These are phyloP conservation scores for Nycticorax nycticorax DNA, from an alignment of 2,113 vertebrate genomes.

Conservation along the genomic window DNA sequence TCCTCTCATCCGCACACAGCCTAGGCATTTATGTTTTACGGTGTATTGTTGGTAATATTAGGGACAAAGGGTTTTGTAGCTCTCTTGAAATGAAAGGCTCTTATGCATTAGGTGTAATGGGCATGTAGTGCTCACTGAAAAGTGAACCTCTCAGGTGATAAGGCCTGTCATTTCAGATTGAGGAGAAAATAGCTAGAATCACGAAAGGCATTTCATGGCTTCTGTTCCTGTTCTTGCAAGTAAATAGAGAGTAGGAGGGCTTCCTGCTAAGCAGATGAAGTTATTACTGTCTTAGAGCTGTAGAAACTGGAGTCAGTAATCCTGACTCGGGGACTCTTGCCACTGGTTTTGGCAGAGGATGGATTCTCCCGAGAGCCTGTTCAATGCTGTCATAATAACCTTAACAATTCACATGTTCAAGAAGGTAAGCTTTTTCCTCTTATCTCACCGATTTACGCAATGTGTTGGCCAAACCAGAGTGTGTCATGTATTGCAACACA, in stretches of 20 bases:
- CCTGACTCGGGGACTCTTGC: neutral
- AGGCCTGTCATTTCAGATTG: neutral
- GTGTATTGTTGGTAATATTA: neutral
- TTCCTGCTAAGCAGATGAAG: neutral
- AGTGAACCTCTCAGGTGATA: neutral
- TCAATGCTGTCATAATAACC: neutral
- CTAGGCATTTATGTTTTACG: neutral
- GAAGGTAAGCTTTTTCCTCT: neutral
- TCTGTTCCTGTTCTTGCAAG: neutral
- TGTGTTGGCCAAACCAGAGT: neutral
- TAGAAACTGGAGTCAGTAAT: neutral
- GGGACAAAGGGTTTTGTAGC: neutral
- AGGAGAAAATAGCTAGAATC: slow-evolving; percentile 7
- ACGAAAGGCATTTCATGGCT: neutral
- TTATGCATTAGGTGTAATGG: neutral
- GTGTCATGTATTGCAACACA: neutral
- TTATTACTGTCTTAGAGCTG: neutral
- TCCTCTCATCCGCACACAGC: neutral
- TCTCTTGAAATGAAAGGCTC: neutral
- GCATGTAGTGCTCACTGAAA: neutral
- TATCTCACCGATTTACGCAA: neutral
- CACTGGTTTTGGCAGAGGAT: neutral
- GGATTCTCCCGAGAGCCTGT: neutral
- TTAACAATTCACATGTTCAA: neutral
- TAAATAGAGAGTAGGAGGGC: neutral